Base-by-base conservation (phyloP, 2,797 vertebrate genomes). In the Cetoscarus ocellatus region DNA sequence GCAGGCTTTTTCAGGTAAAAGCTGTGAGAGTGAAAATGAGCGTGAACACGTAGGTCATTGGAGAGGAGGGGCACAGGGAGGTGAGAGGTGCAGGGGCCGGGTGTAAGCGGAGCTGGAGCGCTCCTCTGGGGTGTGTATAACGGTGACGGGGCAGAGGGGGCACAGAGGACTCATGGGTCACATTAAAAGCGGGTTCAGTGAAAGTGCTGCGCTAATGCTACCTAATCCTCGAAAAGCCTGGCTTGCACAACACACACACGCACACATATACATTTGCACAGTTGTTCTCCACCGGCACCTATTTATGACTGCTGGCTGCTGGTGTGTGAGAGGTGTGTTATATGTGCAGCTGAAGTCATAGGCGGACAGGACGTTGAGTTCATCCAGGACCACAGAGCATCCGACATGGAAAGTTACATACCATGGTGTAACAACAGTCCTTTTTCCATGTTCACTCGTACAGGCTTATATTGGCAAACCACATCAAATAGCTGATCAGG, bases 141-240 rank as follows among this genome's bases (percentile, higher is more conserved):
- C 85, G 74, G 53, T 55, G 76, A 74, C 82, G 63, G 78, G 70
- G 74, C 80, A 63, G 64, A 70, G 62, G 77, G 74, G 71, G 50
- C 75, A 78, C 60, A 61, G 64, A 48, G 79, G 79, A 86, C 67
- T 77, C 86, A 86, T 86, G 87, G 90, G 90, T 89, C 82, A 73
- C 82, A 88, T 91, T 92, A 91, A 92, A 87, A 73, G 45, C 54
- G 51, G 82, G 92, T 92, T 94, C 91, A 93, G 61, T 14, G 64
- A 90, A 79, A 91, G 93, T 89, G 49, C 89, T 88, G 59, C 18
- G 42, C 74, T 88, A 88, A 88, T 85, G 78, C 83, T 86, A 42
- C 75, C 65, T 89, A 89, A 87, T 86, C 80, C 80, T 79, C 40
- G 67, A 87, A 84, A 86, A 87, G 81, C 77, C 77, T 15, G 47